phyloP scores from a whole-genome alignment of 2,113 vertebrate genomes.

The Triplophysa rosa region DNA sequence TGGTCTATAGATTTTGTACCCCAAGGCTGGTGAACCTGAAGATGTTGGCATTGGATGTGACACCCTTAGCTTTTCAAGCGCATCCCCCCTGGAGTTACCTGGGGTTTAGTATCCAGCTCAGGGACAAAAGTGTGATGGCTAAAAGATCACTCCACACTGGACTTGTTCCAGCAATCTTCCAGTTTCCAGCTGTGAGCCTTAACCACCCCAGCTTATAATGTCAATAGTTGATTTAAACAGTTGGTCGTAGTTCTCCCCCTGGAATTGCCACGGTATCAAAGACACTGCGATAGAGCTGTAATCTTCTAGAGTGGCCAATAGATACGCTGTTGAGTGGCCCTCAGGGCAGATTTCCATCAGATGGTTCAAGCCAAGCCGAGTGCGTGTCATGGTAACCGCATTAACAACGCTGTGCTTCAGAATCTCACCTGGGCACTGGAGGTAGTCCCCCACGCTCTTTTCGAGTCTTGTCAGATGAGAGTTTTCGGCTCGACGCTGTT shows the following conservation, averaged over 20 bases:
- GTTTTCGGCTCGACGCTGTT: not conserved
- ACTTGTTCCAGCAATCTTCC: not conserved
- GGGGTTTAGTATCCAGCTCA: slow-evolving; percentile 32
- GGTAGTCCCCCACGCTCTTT: not conserved
- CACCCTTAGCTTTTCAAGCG: not conserved
- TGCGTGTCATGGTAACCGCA: not conserved
- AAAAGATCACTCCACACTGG: not conserved
- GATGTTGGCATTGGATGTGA: not conserved
- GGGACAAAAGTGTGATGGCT: not conserved
- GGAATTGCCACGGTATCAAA: not conserved
- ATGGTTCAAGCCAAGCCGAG: not conserved
- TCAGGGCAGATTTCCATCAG: slow-evolving; percentile 20
- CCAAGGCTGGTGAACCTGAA: too few species aligned
- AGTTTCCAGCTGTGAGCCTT: not conserved
- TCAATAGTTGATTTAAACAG: slow-evolving; percentile 17
- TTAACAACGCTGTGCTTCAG: slow-evolving; percentile 19
- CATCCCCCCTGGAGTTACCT: not conserved
- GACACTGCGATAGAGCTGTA: slow-evolving; percentile 23
- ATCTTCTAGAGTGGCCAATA: slow-evolving; percentile 25
- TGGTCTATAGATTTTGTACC: too few species aligned
- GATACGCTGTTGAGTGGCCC: slow-evolving; percentile 15
- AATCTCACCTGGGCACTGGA: not conserved
- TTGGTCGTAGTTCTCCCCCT: not conserved
- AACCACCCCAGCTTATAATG: not conserved
- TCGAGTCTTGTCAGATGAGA: not conserved